Evolutionary conservation across 1,140 invertebrate species (phyloP).

Genomic region (Drosophila jambulina): DNA sequence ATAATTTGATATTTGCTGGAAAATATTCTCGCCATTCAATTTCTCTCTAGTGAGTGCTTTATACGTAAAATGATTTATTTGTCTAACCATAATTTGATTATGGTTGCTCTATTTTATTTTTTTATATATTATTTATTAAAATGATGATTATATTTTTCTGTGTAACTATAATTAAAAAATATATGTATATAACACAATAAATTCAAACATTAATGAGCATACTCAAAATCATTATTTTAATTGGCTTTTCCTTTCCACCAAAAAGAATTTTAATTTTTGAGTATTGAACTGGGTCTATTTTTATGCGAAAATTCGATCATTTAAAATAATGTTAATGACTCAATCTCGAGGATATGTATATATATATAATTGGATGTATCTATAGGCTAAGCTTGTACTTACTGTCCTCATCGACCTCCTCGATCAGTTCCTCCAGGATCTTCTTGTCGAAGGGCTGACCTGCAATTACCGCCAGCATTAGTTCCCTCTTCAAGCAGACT

Average conservation of each 20-base stretch:
- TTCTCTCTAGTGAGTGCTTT: background rate
- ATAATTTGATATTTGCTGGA: background rate
- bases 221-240: constrained; percentile 27
- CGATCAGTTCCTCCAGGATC: constrained; percentile 97
- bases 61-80: constrained; percentile 1
- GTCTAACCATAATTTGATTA: background rate
- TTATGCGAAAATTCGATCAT: constrained; percentile 8
- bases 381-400: constrained; percentile 85
- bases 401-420: constrained; percentile 98
- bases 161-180: background rate
- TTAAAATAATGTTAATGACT: constrained; percentile 3
- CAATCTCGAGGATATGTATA: background rate
- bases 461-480: constrained; percentile 8
- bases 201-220: constrained; percentile 10
- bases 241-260: constrained; percentile 7
- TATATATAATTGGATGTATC: background rate
- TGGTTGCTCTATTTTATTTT: background rate
- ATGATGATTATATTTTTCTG: background rate
- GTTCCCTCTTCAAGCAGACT: background rate
- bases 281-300: constrained; percentile 9
- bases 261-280: background rate
- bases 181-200: background rate
- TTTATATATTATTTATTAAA: background rate
- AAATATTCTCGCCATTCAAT: background rate
- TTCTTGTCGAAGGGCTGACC: constrained; percentile 97